These are phyloP conservation scores for Geopemphigus sp. DNA, from an alignment of 1,140 invertebrate species.

Conservation along the genomic window DNA sequence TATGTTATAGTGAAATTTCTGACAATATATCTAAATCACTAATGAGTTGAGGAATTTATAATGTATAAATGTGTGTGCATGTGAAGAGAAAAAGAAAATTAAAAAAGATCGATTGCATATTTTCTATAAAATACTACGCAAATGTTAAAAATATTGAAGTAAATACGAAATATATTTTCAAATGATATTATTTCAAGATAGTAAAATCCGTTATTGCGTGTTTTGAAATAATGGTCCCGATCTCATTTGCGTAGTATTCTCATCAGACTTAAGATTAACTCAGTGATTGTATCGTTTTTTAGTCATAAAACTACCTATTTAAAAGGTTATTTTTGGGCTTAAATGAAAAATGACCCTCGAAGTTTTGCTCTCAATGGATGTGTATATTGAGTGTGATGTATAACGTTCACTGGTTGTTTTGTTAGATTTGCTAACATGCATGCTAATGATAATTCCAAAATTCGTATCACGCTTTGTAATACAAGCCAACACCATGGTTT, in stretches of 20 bases:
- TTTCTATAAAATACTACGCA: constrained; percentile 30
- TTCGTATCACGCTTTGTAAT: constrained; percentile 60
- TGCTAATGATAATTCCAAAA: constrained; percentile 61
- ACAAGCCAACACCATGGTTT: constrained; percentile 60
- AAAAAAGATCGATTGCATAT: constrained; percentile 31
- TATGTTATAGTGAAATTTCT: not conserved
- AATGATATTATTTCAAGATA: constrained; percentile 1
- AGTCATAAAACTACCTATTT: constrained; percentile 21
- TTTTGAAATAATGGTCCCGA: constrained; percentile 46
- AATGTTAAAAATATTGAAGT: constrained; percentile 16
- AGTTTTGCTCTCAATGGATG: constrained; percentile 50
- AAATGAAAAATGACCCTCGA: constrained; percentile 51
- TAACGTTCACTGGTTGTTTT: constrained; percentile 62
- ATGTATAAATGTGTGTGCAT: not conserved
- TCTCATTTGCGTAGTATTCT: constrained; percentile 38
- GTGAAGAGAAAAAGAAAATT: not conserved
- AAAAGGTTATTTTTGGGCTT: not conserved
- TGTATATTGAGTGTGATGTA: constrained; percentile 50
- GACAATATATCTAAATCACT: constrained; percentile 10
- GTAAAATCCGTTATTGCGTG: constrained; percentile 24
- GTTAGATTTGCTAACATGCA: constrained; percentile 64
- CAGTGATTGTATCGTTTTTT: constrained; percentile 38
- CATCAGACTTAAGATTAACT: constrained; percentile 47
- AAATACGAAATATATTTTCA: not conserved
- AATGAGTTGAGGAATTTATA: not conserved